Percentiles rank a stretch among this genome's conserved stretches.
phyloP scores from a whole-genome alignment of 92 coral and sea anemone genomes.

The Phenganax marumi region DNA sequence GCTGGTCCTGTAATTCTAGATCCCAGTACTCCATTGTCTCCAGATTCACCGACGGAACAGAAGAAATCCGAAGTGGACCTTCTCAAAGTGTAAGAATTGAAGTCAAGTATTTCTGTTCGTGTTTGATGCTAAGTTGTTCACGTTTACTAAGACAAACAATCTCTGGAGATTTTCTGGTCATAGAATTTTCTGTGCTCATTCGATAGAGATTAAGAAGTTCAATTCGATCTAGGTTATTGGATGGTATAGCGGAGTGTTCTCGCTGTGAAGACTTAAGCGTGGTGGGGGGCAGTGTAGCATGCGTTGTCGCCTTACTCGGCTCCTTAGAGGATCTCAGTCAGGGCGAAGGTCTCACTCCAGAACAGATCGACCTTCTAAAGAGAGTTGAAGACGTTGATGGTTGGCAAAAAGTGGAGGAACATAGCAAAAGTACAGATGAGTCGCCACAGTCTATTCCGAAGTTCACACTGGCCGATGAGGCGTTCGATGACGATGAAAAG shows the following conservation, averaged over 20 bases:
- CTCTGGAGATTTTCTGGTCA: too few species aligned
- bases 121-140: not conserved
- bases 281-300: slow-evolving; percentile 98
- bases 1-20: slow-evolving; percentile 92
- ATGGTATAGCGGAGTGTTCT: slow-evolving; percentile 92
- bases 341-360: slow-evolving; percentile 91
- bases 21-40: slow-evolving; percentile 92
- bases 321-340: slow-evolving; percentile 94
- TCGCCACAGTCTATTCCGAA: slow-evolving; percentile 82
- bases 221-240: slow-evolving; percentile 65
- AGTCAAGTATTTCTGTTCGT: not conserved
- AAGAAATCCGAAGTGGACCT: slow-evolving; percentile 90
- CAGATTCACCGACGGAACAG: slow-evolving; percentile 98
- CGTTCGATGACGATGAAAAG: slow-evolving; percentile 60
- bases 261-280: slow-evolving; percentile 88
- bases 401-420: slow-evolving; percentile 76
- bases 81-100: slow-evolving; percentile 72
- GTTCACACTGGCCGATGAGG: slow-evolving; percentile 68
- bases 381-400: slow-evolving; percentile 79
- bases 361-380: slow-evolving; percentile 84
- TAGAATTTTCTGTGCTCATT: too few species aligned
- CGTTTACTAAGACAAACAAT: too few species aligned
- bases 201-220: too few species aligned
- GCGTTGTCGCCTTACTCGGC: slow-evolving; percentile 93
- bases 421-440: slow-evolving; percentile 43